phyloP scores from a whole-genome alignment of 2,113 vertebrate genomes.

The Nanorana parkeri region DNA sequence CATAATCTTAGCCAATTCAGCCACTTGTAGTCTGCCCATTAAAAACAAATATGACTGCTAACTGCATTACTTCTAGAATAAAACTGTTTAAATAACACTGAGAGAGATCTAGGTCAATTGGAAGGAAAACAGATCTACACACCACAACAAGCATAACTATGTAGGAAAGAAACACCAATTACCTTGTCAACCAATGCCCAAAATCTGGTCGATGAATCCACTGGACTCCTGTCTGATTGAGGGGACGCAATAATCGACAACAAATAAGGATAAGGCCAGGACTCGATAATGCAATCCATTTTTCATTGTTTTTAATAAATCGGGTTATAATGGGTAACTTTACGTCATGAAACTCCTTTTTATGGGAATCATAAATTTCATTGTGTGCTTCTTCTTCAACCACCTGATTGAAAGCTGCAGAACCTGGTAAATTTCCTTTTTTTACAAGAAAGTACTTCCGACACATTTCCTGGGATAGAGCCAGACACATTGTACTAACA shows the following conservation, averaged over 20 bases:
- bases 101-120: not conserved
- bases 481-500: slow-evolving; percentile 87
- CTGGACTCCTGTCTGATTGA: slow-evolving; percentile 95
- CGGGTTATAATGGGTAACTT: slow-evolving; percentile 28
- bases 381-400: not conserved
- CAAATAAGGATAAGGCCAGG: slow-evolving; percentile 84
- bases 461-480: slow-evolving; percentile 85
- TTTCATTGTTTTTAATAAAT: slow-evolving; percentile 64
- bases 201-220: slow-evolving; percentile 91
- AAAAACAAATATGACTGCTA: too few relatives aligned
- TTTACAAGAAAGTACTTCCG: slow-evolving; percentile 78
- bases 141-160: too few relatives aligned
- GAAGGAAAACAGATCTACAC: not conserved
- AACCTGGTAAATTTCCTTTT: slow-evolving; percentile 40
- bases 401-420: not conserved
- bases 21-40: too few relatives aligned
- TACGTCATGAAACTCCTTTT: slow-evolving; percentile 51
- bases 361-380: slow-evolving; percentile 35
- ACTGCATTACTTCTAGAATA: too few relatives aligned
- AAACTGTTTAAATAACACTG: not conserved
- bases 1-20: too few relatives aligned
- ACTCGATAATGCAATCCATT: slow-evolving; percentile 84
- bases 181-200: slow-evolving; percentile 96
- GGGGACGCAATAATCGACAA: slow-evolving; percentile 88
- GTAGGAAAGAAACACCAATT: slow-evolving; percentile 4